Evolutionary conservation across 2,113 vertebrate species (phyloP).

Genomic region (Pluvialis apricaria): DNA sequence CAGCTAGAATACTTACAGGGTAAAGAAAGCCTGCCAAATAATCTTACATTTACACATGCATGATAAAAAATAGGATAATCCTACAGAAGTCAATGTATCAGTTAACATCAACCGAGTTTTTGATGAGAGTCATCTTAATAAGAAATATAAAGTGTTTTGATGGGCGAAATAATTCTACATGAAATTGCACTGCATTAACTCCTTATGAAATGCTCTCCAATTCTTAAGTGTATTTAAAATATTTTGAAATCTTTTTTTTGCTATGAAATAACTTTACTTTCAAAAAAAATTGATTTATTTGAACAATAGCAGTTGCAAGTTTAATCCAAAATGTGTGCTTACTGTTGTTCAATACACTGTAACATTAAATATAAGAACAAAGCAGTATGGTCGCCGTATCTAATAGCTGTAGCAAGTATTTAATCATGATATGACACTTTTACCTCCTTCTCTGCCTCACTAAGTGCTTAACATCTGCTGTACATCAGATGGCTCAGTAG

Average conservation of each 20-base stretch:
- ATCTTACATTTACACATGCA: neutral
- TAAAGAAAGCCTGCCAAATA: neutral
- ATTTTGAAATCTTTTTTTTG: neutral
- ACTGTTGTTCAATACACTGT: neutral
- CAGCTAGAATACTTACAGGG: neutral
- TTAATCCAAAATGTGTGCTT: neutral
- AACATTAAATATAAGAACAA: neutral
- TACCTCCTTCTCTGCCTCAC: constrained; percentile 52
- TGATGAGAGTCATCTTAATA: neutral
- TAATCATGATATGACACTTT: constrained; percentile 52
- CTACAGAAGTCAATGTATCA: neutral
- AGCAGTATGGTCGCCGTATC: constrained; percentile 1
- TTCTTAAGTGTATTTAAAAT: neutral
- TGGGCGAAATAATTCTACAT: neutral
- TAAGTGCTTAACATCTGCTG: constrained; percentile 63
- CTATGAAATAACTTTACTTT: neutral
- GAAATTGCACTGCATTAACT: neutral
- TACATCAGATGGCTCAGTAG: constrained; percentile 54
- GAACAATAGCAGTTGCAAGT: neutral
- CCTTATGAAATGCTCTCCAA: neutral
- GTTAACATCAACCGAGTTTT: neutral
- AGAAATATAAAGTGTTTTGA: neutral
- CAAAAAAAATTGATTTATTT: neutral
- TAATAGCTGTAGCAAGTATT: constrained; percentile 20
- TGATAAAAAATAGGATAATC: neutral